phyloP scores from a whole-genome alignment of 2,113 vertebrate genomes.

The Colius striatus region DNA sequence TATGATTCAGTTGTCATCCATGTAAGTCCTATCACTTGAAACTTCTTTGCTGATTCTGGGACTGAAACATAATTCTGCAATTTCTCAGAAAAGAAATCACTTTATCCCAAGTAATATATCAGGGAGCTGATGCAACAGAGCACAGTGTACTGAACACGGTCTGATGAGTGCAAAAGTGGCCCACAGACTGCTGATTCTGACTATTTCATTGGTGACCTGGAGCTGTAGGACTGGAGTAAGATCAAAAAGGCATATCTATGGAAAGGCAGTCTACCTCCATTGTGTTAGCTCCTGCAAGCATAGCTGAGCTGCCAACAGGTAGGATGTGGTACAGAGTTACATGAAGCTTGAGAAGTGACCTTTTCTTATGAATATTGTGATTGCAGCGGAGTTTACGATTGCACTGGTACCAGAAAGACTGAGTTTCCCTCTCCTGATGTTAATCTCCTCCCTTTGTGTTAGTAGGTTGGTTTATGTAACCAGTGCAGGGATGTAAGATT shows the following conservation, averaged over 20 bases:
- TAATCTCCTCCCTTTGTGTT: not conserved
- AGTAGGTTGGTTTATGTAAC: not conserved
- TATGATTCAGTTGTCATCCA: not conserved
- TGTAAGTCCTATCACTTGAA: not conserved
- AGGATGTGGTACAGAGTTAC: not conserved
- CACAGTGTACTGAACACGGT: not conserved
- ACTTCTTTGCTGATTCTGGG: not conserved
- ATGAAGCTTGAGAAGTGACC: not conserved
- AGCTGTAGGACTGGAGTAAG: not conserved
- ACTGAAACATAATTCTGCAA: not conserved
- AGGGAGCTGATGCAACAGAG: not conserved
- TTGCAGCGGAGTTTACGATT: not conserved
- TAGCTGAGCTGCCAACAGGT: not conserved
- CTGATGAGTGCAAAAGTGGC: not conserved
- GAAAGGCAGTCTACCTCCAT: not conserved
- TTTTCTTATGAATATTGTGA: fast-evolving
- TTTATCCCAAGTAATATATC: not conserved
- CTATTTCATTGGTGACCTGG: not conserved
- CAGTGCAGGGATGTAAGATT: not conserved
- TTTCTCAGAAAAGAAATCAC: not conserved
- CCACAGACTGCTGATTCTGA: not conserved
- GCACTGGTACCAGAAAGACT: not conserved
- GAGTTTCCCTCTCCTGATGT: not conserved
- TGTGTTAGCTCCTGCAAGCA: not conserved
- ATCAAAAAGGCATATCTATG: not conserved